Base-by-base conservation (phyloP, 2,113 vertebrate species). In the Peucedramus taeniatus region DNA sequence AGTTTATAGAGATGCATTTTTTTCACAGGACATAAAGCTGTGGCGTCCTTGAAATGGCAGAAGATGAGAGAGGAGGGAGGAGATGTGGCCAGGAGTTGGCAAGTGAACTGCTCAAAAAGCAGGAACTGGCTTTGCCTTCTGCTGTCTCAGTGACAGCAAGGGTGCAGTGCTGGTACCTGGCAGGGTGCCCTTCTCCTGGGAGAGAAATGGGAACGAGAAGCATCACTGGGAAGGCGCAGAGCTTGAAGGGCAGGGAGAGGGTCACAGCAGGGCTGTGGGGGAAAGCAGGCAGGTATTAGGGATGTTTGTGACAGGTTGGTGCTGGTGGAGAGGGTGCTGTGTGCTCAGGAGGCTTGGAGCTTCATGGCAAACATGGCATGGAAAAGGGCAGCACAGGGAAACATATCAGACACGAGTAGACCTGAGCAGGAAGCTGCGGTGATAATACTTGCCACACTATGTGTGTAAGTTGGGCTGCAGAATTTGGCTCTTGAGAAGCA, bases 241-340 rank as follows among this genome's bases (percentile, higher is more conserved):
- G 23, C 45, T 50, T 45, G 40, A 64, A 42, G 33, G 24, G 30
- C 33, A 54, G 49, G 65, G 30, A 74, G 30, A 47, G 30, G 8
- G 27, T 49, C n/a, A 5, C 37, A 20, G 4, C 3, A 1, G 16
- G 44, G 18, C 28, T 72, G 21, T 50, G 23, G 3, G 26, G 23
- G 4, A 8, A 86, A 54, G 51, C 49, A 42, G 10, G n/a, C 15
- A 23, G 54, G 18, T 0, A 0, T 20, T 21, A 10, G 6, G 9
- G 40, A 3, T 5, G 3, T 69, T 65, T 3, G 2, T 49, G 49
- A 28, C 37, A 83, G 51, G 6, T 37, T n/a, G 5, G 27, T 1
- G 9, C 33, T 45, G 54, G 18, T 66, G 49, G 11, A 51, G 28
- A 37, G 23, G 7, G 4, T 50, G 27, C 54, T 47, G 21, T 42